Conservation (phyloP, 2,797 vertebrate species). For the Muraenolepis orangiensis region DNA sequence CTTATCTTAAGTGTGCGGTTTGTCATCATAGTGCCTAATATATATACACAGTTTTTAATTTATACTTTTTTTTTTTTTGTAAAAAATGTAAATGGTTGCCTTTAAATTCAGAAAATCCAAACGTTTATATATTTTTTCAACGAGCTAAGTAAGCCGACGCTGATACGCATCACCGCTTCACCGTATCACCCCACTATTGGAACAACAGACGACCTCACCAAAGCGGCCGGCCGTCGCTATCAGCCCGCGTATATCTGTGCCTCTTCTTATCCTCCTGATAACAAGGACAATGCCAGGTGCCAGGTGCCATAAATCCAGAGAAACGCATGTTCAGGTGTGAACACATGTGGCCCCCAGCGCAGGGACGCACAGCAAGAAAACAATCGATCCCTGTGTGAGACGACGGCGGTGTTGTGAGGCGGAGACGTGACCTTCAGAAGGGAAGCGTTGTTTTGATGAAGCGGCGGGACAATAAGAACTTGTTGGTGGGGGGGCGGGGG, state of each 20-base stretch:
- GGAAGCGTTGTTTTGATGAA: background rate
- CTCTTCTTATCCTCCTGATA: conserved; percentile 29
- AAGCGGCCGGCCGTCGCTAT: conserved; percentile 64
- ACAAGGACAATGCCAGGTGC: conserved; percentile 8
- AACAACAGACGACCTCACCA: conserved; percentile 42
- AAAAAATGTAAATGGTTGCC: background rate
- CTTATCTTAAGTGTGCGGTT: background rate
- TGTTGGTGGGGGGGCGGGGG: too few relatives aligned
- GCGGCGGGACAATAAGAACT: background rate
- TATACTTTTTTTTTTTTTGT: background rate
- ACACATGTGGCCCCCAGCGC: background rate
- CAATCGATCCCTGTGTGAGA: background rate
- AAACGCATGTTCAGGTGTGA: conserved; percentile 1
- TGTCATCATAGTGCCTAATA: background rate
- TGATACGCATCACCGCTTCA: conserved; percentile 26
- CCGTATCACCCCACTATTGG: conserved; percentile 26
- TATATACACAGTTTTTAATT: background rate
- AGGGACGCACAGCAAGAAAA: background rate
- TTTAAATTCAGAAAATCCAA: background rate
- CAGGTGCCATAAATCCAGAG: conserved; percentile 19
- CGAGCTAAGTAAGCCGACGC: conserved; percentile 2
- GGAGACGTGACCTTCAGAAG: background rate
- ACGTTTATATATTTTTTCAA: background rate
- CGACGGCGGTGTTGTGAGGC: background rate
- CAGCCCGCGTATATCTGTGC: conserved; percentile 45